Percentiles rank a stretch among this genome's conserved stretches.
Evolutionary conservation across 2,113 vertebrate genomes (phyloP).

Genomic region (Toxostoma redivivum): DNA sequence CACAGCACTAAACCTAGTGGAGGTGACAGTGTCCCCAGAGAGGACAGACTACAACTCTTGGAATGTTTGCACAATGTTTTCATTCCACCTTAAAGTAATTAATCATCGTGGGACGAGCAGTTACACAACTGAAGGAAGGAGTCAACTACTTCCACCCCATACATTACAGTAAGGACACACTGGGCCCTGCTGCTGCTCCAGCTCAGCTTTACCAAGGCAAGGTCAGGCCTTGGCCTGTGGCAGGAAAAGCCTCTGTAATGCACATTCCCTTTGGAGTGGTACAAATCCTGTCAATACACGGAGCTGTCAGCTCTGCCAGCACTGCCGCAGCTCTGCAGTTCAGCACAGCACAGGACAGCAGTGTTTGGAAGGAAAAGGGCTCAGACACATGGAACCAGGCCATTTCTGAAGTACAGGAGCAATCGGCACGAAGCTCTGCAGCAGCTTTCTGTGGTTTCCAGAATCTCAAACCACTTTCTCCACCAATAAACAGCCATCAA

Average conservation of each 20-base stretch:
- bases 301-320: neutral
- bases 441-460: neutral
- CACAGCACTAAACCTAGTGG: conserved; percentile 55
- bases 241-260: neutral
- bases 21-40: conserved; percentile 7
- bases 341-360: neutral
- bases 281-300: rapidly evolving
- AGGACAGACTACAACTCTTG: conserved; percentile 11
- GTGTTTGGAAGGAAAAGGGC: neutral
- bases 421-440: neutral
- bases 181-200: neutral
- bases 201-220: neutral
- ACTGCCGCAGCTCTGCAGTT: rapidly evolving
- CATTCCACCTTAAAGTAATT: neutral
- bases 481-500: rapidly evolving
- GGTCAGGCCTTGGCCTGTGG: neutral
- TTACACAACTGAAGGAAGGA: neutral
- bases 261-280: rapidly evolving
- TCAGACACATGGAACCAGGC: neutral
- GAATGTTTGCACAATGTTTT: conserved; percentile 33
- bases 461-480: neutral
- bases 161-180: neutral
- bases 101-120: neutral
- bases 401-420: rapidly evolving
- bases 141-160: neutral